Conservation (phyloP, 2,113 vertebrate genomes). For the Smithornis capensis region DNA sequence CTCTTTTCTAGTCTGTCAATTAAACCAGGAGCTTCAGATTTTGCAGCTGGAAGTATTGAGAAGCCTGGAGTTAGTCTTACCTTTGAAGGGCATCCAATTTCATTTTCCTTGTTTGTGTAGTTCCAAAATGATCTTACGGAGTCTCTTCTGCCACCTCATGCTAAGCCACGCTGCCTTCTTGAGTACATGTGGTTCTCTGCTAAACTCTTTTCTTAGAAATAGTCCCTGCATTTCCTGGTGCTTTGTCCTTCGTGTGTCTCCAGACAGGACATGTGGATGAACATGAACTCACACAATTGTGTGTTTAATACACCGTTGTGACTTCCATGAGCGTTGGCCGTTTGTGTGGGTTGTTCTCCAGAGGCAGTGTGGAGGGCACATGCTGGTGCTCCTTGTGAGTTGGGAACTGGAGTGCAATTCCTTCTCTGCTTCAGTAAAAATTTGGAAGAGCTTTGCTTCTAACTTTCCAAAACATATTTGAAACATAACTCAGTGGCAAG, state of each 20-base stretch:
- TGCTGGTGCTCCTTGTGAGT: background rate
- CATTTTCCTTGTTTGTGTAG: background rate
- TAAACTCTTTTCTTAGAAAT: background rate
- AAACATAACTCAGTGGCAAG: slow-evolving; percentile 54
- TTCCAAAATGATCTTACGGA: background rate
- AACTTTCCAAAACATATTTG: slow-evolving; percentile 44
- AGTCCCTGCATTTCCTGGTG: background rate
- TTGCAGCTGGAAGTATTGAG: background rate
- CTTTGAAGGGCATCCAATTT: slow-evolving; percentile 26
- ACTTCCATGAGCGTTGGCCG: accelerated
- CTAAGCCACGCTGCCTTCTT: background rate
- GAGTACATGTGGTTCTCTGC: background rate
- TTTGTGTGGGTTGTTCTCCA: background rate
- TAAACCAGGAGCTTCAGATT: background rate
- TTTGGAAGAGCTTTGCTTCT: slow-evolving; percentile 34
- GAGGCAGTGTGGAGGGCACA: background rate
- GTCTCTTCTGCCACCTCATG: background rate
- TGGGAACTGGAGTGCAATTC: background rate
- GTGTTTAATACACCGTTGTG: background rate
- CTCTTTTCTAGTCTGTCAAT: background rate
- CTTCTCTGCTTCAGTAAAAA: background rate
- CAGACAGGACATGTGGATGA: background rate
- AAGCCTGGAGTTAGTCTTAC: background rate
- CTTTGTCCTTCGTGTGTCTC: background rate
- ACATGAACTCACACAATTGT: background rate